Conservation (phyloP, 2,888 invertebrate genomes). For the Agonum fuliginosum region DNA sequence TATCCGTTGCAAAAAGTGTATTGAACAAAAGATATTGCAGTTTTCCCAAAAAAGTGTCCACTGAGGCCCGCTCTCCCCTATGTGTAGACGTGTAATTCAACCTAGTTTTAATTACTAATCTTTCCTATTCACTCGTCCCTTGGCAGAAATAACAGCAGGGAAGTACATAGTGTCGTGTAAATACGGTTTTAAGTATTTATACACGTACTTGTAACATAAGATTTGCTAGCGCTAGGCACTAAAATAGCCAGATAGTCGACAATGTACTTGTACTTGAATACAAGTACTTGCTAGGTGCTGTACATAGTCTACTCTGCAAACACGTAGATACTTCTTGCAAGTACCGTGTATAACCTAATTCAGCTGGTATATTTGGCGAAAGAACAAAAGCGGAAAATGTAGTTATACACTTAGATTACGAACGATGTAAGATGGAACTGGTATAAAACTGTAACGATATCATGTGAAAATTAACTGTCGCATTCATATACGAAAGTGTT, state of each 20-base stretch:
- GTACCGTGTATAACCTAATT: conserved; percentile 28
- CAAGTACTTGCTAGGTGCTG: not conserved
- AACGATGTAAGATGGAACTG: not conserved
- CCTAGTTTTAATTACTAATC: conserved; percentile 7
- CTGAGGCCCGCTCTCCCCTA: too few relatives aligned
- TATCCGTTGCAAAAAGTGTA: too few relatives aligned
- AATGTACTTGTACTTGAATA: not conserved
- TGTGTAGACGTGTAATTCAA: conserved; percentile 7
- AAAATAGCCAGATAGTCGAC: conserved; percentile 16
- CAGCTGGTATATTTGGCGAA: conserved; percentile 21
- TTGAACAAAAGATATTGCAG: too few relatives aligned
- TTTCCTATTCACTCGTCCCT: not conserved
- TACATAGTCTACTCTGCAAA: not conserved
- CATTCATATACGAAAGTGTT: too few relatives aligned
- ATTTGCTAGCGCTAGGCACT: conserved; percentile 12
- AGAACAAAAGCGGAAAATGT: conserved; percentile 13
- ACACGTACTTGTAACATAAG: conserved; percentile 8
- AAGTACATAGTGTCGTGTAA: conserved; percentile 9
- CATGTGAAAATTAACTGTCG: too few relatives aligned
- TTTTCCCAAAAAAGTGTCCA: too few relatives aligned
- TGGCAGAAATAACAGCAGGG: not conserved
- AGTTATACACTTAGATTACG: conserved; percentile 19
- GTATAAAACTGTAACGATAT: too few relatives aligned
- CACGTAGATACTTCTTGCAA: conserved; percentile 36
- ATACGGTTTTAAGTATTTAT: conserved; percentile 18